phyloP scores from a whole-genome alignment of 2,888 invertebrate genomes.

The Plagodis pulveraria region DNA sequence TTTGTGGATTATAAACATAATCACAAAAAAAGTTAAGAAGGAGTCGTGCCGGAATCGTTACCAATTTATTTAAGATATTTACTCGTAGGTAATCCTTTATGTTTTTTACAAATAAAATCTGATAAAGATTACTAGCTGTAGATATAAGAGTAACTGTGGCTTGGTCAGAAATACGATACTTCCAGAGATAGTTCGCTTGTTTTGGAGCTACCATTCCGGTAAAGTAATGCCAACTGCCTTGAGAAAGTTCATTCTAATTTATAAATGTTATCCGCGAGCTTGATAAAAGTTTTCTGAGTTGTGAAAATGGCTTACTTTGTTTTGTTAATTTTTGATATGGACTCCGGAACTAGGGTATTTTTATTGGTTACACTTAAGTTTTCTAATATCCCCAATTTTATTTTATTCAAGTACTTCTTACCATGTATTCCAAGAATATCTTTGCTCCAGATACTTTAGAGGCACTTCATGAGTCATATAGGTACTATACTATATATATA shows the following conservation, averaged over 20 bases:
- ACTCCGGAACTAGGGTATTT: slow-evolving; percentile 4
- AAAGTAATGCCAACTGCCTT: slow-evolving; percentile 34
- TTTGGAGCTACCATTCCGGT: slow-evolving; percentile 47
- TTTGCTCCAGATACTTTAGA: too few species aligned
- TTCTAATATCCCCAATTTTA: not conserved
- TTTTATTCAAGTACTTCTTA: too few species aligned
- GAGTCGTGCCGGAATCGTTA: too few species aligned
- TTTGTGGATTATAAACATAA: too few species aligned
- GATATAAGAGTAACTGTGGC: slow-evolving; percentile 10
- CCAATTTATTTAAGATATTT: too few species aligned
- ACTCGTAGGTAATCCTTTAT: too few species aligned
- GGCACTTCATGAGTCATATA: too few species aligned
- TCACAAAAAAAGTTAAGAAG: too few species aligned
- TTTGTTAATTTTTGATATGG: slow-evolving; percentile 25
- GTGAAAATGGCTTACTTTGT: slow-evolving; percentile 22
- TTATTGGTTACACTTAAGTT: not conserved
- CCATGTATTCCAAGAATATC: too few species aligned
- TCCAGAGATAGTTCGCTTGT: slow-evolving; percentile 67
- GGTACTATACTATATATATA: too few species aligned
- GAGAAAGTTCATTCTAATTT: slow-evolving; percentile 35
- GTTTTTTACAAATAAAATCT: too few species aligned
- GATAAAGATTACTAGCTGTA: slow-evolving; percentile 7
- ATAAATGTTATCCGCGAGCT: slow-evolving; percentile 25
- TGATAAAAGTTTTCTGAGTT: slow-evolving; percentile 28
- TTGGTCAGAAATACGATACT: slow-evolving; percentile 59